Percentiles rank a stretch among this genome's conserved stretches.
Evolutionary conservation across 2,113 vertebrate genomes (phyloP).

Genomic region (Dipodomys merriami): DNA sequence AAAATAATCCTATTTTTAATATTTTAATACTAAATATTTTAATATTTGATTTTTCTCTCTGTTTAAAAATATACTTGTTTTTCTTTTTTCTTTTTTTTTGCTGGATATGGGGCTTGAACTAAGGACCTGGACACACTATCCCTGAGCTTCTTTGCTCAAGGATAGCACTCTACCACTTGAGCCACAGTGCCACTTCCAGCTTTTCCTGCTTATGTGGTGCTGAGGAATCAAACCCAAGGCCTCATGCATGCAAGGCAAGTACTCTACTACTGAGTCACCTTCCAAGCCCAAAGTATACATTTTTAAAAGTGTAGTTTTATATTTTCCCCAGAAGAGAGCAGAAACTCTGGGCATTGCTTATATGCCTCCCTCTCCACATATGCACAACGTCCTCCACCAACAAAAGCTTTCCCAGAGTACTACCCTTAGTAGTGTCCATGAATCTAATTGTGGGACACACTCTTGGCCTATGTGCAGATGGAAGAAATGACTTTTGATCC

Average conservation of each 20-base stretch:
- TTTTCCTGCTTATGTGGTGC: no score
- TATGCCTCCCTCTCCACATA: not conserved
- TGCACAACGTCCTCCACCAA: not conserved
- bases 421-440: not conserved
- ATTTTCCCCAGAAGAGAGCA: not conserved
- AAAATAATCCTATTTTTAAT: not conserved
- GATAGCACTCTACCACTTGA: no score
- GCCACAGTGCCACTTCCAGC: no score
- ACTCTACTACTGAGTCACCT: no score
- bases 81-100: no score
- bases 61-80: not conserved
- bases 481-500: conserved; percentile 3
- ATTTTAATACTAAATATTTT: not conserved
- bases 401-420: not conserved
- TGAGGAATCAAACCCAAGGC: no score
- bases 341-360: not conserved
- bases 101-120: no score
- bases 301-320: not conserved
- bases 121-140: no score
- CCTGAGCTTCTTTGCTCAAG: no score
- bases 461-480: not conserved
- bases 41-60: not conserved
- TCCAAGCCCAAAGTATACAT: no score
- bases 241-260: no score
- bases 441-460: not conserved